Conservation (phyloP, 2,113 vertebrate species). For the Aldabrachelys gigantea region DNA sequence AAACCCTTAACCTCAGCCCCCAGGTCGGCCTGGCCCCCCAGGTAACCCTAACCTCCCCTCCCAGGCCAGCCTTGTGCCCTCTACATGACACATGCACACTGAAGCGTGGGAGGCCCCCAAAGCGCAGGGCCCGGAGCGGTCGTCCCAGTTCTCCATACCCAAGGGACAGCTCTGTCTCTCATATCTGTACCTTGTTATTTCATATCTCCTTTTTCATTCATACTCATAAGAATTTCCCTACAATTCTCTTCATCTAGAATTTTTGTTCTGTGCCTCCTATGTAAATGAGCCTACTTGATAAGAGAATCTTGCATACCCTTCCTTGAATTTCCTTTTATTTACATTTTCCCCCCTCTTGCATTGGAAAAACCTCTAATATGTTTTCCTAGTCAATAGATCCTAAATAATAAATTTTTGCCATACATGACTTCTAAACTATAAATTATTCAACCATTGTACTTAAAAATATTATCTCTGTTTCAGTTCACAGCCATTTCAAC, state of each 20-base stretch:
- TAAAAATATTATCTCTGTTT: not conserved
- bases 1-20: too few relatives aligned
- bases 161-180: not conserved
- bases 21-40: too few relatives aligned
- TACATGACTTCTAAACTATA: not conserved
- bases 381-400: not conserved
- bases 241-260: not conserved
- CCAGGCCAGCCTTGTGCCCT: too few relatives aligned
- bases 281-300: not conserved
- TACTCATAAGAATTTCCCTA: not conserved
- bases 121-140: too few relatives aligned
- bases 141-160: too few relatives aligned
- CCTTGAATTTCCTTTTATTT: not conserved
- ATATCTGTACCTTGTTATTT: not conserved
- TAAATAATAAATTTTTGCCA: not conserved
- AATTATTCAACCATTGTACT: slow-evolving; percentile 15
- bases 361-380: not conserved
- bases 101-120: too few relatives aligned
- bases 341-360: fast-evolving
- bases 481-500: slow-evolving; percentile 26
- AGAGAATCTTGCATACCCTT: not conserved
- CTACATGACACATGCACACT: too few relatives aligned
- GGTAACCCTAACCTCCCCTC: too few relatives aligned
- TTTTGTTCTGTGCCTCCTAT: not conserved
- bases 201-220: not conserved